Base-by-base conservation (phyloP, 2,113 vertebrate genomes). In the Osmerus mordax region DNA sequence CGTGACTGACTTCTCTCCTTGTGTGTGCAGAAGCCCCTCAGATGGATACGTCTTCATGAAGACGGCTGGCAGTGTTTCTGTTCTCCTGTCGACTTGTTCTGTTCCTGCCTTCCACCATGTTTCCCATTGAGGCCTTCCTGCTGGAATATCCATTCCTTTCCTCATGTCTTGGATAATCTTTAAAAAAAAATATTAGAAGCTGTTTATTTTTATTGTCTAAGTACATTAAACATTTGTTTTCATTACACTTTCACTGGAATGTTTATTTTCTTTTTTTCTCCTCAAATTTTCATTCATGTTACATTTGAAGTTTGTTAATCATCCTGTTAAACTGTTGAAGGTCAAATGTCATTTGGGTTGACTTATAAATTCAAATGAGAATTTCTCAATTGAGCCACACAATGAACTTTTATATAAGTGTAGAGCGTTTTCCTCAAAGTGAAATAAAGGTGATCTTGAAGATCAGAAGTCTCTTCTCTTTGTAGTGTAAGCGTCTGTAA, bases 11-110 rank as follows among this genome's bases (percentile, higher is more conserved):
- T 14, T 21, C 32, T 55, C 16, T 70, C 63, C 8, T 76, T 75
- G 3, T 18, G 25, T 84, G 8, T 88, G 76, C 86, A 93, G 92
- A 89, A 89, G 55, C 83, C 0, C 0, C 76, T 73, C 5, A 78
- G 4, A 93, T 92, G 92, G 91, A 93, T 32, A 92, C 88, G 3
- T 90, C 90, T 0, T 88, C 89, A 87, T 80, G 78, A 84, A 77
- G 67, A 75, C 0, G 36, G 41, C 32, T 1, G 15, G 18, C 73
- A 51, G 23, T 56, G 25, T 71, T 68, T 61, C n/a, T 12, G 23
- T 29, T 14, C 54, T 64, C 66, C 11, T 78, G 53, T 76, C 47
- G 83, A 71, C 56, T 71, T 36, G 60, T 73, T 36, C 63, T 66
- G 63, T 74, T 64, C 61, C 6, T 70, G 79, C 70, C 70, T 60